Conservation (phyloP, 2,888 invertebrate genomes). For the Plebejus anna region DNA sequence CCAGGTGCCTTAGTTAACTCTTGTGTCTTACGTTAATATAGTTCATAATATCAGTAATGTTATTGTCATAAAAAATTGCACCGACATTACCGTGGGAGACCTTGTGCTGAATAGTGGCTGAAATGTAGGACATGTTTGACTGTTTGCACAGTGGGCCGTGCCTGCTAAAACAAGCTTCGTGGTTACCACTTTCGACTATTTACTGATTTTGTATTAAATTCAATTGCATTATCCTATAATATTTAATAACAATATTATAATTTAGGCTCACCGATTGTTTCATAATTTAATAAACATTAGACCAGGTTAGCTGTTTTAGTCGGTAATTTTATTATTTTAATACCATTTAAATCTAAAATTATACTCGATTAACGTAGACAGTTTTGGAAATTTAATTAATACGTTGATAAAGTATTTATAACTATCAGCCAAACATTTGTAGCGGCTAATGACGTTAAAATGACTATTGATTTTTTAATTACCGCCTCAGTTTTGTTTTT, state of each 20-base stretch:
- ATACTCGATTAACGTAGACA: not conserved
- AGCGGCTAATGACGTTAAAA: slow-evolving; percentile 14
- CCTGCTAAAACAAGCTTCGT: not conserved
- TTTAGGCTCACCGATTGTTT: not conserved
- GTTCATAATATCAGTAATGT: not conserved
- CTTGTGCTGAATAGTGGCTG: not conserved
- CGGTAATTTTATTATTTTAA: not conserved
- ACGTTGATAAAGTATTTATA: slow-evolving; percentile 7
- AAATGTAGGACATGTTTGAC: slow-evolving; percentile 4
- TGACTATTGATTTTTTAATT: slow-evolving; percentile 19
- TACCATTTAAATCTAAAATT: slow-evolving; percentile 3
- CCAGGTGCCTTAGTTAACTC: not conserved
- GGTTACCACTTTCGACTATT: not conserved
- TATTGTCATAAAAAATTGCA: not conserved
- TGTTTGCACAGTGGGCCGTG: not conserved
- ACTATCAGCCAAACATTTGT: slow-evolving; percentile 4
- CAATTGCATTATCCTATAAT: not conserved
- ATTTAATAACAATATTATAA: not conserved
- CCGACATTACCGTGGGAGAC: not conserved
- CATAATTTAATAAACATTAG: not conserved
- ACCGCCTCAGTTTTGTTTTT: slow-evolving; percentile 1
- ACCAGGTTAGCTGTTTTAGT: not conserved
- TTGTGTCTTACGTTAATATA: not conserved
- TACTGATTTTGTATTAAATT: too few relatives aligned
- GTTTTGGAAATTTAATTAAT: not conserved